Evolutionary conservation across 2,888 invertebrate genomes (phyloP), one percentile per base, ranked within the genome.

Genomic region (Fissipunctia ypsillon): DNA sequence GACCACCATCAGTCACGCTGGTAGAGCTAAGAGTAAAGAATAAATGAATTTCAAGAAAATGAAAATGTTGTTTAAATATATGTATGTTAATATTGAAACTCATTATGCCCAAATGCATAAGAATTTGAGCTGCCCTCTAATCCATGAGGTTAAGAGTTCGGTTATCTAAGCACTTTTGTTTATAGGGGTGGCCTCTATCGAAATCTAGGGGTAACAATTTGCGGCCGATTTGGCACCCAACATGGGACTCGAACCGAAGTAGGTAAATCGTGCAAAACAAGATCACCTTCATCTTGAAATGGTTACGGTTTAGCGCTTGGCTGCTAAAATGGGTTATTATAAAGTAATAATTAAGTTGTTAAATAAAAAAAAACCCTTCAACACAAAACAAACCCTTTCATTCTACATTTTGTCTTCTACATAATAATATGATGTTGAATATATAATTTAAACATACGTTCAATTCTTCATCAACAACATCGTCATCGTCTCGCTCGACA

Each of bases 401-500:
- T n/a, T n/a, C n/a, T n/a, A n/a, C n/a, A n/a, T n/a, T 16, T 56
- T 48, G 14, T 35, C 16, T 63, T 69, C 10, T 22, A 16, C 31
- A 10, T 25, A 59, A 66, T 54, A 65, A 35, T 35, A n/a, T 19
- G n/a, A n/a, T 35, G n/a, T n/a, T 28, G 1, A 64, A 43, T 43
- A 12, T 0, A 43, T 73, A n/a, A 48, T 31, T 3, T 25, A 25
- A 50, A 63, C 64, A 72, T 90, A 96, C 96, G 92, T 95, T 95
- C 25, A 96, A 88, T 83, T 96, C 95, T 71, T 97, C 97, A 86
- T 96, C 96, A 61, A 96, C 94, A 59, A 96, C 94, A 76, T 96
- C 95, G 73, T 97, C 97, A 66, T 96, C 96, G 93, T 99, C 99
- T 84, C 97, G 96, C 94, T 99, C 99, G 0, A 99, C 98, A 0